A percentile compares a stretch with the other conserved stretches of the same genome.
Conservation (phyloP, 1,140 invertebrate genomes). For the Bradysia coprophila region DNA sequence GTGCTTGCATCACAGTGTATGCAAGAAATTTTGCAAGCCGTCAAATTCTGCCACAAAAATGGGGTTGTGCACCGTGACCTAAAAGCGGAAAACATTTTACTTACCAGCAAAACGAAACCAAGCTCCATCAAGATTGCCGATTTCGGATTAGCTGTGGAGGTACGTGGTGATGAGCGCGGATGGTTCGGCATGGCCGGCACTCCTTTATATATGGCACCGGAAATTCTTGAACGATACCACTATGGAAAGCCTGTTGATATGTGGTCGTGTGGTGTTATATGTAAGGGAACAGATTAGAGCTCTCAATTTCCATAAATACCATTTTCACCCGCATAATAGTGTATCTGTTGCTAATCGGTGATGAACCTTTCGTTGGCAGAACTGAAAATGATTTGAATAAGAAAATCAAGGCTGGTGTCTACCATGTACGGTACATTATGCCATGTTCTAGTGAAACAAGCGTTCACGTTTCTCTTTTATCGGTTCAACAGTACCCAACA, state of each 20-base stretch:
- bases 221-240: conserved; percentile 86
- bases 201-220: conserved; percentile 82
- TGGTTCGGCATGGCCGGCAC: conserved; percentile 93
- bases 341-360: conserved; percentile 85
- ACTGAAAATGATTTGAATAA: conserved; percentile 83
- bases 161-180: conserved; percentile 76
- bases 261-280: conserved; percentile 76
- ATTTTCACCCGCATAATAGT: too few species aligned
- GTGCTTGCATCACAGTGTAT: conserved; percentile 89
- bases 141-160: conserved; percentile 84
- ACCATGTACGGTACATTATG: conserved; percentile 53
- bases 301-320: conserved; percentile 43
- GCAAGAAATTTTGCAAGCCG: conserved; percentile 87
- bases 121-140: conserved; percentile 87
- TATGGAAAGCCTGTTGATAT: conserved; percentile 92
- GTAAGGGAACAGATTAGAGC: too few species aligned
- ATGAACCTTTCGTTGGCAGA: conserved; percentile 93
- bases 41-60: conserved; percentile 82
- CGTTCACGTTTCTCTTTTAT: not conserved
- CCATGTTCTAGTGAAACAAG: not conserved
- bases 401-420: conserved; percentile 86
- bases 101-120: conserved; percentile 84
- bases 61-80: conserved; percentile 75
- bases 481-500: conserved; percentile 61
- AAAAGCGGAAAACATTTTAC: conserved; percentile 78